phyloP scores from a whole-genome alignment of 2,888 invertebrate genomes.

The Calliphora vomitoria region DNA sequence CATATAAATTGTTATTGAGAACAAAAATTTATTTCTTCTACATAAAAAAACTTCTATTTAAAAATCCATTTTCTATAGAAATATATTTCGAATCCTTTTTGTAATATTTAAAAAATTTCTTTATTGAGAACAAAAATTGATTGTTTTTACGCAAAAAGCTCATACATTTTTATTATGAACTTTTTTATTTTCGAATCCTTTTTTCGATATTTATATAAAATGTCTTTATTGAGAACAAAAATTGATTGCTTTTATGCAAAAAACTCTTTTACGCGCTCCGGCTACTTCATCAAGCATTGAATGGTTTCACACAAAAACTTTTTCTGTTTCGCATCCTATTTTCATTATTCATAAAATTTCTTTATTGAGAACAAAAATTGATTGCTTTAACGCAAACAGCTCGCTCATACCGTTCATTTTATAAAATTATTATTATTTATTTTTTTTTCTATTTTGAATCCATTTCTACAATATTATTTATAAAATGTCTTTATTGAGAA shows the following conservation, averaged over 20 bases:
- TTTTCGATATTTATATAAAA: background rate
- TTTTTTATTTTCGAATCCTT: too few relatives aligned
- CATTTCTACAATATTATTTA: background rate
- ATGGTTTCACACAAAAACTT: background rate
- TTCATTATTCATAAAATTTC: background rate
- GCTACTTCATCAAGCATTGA: background rate
- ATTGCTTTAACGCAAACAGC: constrained; percentile 24
- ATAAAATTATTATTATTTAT: too few relatives aligned
- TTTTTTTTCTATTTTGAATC: background rate
- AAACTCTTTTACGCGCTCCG: too few relatives aligned
- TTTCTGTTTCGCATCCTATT: background rate
- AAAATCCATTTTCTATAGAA: too few relatives aligned
- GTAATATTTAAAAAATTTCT: background rate
- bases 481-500: constrained; percentile 15
- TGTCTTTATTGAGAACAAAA: constrained; percentile 61
- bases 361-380: constrained; percentile 55
- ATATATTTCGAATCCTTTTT: too few relatives aligned
- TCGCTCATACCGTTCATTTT: too few relatives aligned
- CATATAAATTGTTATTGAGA: constrained; percentile 51
- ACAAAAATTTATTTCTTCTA: constrained; percentile 51
- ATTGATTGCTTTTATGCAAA: constrained; percentile 55
- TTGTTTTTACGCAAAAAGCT: background rate
- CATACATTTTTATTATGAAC: too few relatives aligned
- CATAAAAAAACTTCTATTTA: too few relatives aligned
- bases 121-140: constrained; percentile 7